Evolutionary conservation across 1,140 invertebrate genomes (phyloP).

Genomic region (Drosophila ogumai): DNA sequence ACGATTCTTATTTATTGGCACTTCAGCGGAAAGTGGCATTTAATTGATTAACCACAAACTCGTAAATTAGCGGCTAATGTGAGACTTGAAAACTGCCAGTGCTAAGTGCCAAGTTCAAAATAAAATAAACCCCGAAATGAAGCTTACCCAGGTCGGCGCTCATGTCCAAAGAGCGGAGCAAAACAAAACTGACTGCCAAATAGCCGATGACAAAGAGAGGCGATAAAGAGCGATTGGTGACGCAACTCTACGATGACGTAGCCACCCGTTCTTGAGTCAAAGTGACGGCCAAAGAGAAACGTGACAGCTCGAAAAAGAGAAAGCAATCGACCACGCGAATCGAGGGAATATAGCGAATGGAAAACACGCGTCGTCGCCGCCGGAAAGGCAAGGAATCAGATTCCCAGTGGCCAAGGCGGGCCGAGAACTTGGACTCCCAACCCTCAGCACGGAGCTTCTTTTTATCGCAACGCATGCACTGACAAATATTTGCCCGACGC

Average conservation of each 20-base stretch:
- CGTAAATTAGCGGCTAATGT: constrained; percentile 39
- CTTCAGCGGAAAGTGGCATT: constrained; percentile 15
- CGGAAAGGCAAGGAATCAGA: constrained; percentile 4
- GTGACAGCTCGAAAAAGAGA: constrained; percentile 5
- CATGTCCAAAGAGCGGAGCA: constrained; percentile 35
- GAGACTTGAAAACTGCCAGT: constrained; percentile 7
- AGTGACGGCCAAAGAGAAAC: constrained; percentile 35
- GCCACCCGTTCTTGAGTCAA: constrained; percentile 10
- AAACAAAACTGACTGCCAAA: constrained; percentile 13
- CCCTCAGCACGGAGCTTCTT: constrained; percentile 26
- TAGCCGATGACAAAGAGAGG: constrained; percentile 6
- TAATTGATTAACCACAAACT: constrained; percentile 53
- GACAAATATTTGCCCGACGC: constrained; percentile 56
- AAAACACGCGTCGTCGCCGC: constrained; percentile 23
- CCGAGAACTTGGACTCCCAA: constrained; percentile 14
- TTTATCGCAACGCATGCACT: constrained; percentile 42
- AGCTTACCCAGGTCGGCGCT: constrained; percentile 45
- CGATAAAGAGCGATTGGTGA: constrained; percentile 24
- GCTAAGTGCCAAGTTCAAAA: constrained; percentile 8
- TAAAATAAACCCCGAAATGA: not conserved
- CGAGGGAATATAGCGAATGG: not conserved
- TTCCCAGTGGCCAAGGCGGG: constrained; percentile 2
- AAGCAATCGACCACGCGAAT: constrained; percentile 17
- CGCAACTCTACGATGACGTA: constrained; percentile 33
- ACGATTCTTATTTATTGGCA: constrained; percentile 34